Percentiles rank a stretch among this genome's conserved stretches.
Conservation (phyloP, 2,113 vertebrate genomes). For the Chrysemys picta region DNA sequence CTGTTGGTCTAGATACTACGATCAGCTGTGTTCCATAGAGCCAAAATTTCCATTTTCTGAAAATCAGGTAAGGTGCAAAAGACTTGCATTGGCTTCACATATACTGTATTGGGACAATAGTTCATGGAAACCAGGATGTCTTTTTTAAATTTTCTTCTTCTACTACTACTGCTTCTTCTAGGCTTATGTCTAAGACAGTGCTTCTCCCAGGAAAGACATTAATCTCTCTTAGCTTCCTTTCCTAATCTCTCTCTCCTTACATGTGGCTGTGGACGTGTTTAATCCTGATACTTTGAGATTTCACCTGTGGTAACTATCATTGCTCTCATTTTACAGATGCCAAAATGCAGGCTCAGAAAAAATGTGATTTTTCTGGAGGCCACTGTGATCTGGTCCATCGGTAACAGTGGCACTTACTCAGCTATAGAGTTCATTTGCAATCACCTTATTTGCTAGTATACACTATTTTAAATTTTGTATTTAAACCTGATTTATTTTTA, state of each 20-base stretch:
- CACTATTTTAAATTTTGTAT: background rate
- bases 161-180: background rate
- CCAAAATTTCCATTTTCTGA: slow-evolving; percentile 98
- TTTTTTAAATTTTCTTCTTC: background rate
- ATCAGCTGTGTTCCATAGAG: slow-evolving; percentile 95
- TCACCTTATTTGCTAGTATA: background rate
- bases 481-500: background rate
- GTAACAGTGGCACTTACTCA: background rate
- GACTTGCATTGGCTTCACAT: background rate
- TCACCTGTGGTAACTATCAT: background rate
- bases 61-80: slow-evolving; percentile 88
- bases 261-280: fast-evolving
- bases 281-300: background rate
- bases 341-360: background rate
- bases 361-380: background rate
- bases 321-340: background rate
- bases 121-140: fast-evolving
- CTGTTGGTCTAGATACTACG: slow-evolving; percentile 88
- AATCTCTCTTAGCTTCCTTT: slow-evolving; percentile 7
- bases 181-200: background rate
- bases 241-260: background rate
- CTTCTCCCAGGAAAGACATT: background rate
- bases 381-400: background rate
- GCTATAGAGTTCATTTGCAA: background rate
- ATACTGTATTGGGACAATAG: background rate